These are phyloP conservation scores for Pristis pectinata DNA, from an alignment of 2,797 vertebrate species.

Conservation along the genomic window DNA sequence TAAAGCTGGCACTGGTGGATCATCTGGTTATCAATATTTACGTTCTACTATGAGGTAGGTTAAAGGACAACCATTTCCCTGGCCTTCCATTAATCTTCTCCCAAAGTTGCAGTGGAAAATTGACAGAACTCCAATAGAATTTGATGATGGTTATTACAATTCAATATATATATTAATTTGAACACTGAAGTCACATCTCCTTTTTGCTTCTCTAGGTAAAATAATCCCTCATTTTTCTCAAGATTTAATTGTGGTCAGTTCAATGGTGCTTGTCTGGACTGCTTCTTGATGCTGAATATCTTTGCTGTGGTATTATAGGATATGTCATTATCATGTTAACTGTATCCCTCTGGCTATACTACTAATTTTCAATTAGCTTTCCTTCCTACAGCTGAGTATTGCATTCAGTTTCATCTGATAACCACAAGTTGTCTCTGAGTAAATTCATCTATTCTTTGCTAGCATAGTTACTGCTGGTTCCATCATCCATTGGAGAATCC, in stretches of 20 bases:
- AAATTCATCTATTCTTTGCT: background rate
- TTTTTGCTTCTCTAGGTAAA: background rate
- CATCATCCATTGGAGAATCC: background rate
- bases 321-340: no score
- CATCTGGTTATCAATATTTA: conserved; percentile 91
- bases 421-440: background rate
- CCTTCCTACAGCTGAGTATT: background rate
- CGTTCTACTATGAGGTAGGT: conserved; percentile 89
- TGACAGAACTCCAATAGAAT: background rate
- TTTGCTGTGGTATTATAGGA: background rate
- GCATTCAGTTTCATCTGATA: background rate
- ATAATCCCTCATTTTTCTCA: background rate
- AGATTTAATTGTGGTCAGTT: background rate
- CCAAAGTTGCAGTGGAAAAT: background rate
- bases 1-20: conserved; percentile 87
- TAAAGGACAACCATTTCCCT: accelerated
- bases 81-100: background rate
- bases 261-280: background rate
- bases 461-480: background rate
- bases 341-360: background rate
- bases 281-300: background rate
- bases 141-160: background rate
- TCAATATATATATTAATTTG: background rate
- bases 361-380: background rate
- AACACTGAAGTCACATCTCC: background rate